Conservation (phyloP, 92 coral and sea anemone genomes). For the Meandrina meandrites region DNA sequence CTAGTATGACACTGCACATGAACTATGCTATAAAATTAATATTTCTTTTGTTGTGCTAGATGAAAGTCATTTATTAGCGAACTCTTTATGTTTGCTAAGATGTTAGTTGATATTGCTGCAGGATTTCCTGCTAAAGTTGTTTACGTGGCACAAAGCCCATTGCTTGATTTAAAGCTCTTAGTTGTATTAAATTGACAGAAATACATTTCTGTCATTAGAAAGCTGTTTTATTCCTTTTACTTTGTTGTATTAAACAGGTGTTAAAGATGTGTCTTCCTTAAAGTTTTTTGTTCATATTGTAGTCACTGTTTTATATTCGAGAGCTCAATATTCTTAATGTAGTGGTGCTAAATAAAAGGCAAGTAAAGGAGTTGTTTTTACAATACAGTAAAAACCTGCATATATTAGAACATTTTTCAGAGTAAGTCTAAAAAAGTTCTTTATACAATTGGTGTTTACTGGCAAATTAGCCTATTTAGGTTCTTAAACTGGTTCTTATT, state of each 20-base stretch:
- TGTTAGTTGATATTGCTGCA: constrained; percentile 7
- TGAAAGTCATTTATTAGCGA: not conserved
- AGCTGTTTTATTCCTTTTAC: not conserved
- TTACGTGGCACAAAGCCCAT: constrained; percentile 17
- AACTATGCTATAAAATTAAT: too few species aligned
- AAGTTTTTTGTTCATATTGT: not conserved
- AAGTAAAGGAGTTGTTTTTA: not conserved
- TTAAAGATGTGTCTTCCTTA: not conserved
- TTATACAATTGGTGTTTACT: too few species aligned
- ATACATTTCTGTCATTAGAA: not conserved
- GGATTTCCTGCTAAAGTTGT: constrained; percentile 3
- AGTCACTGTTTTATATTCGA: not conserved
- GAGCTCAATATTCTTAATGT: constrained; percentile 8
- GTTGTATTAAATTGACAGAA: not conserved
- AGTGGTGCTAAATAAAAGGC: not conserved
- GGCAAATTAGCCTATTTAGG: too few species aligned
- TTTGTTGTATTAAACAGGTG: not conserved
- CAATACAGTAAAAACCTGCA: too few species aligned
- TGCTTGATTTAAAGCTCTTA: not conserved
- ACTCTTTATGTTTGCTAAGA: not conserved
- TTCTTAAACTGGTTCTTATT: too few species aligned
- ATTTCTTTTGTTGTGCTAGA: not conserved
- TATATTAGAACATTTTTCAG: too few species aligned
- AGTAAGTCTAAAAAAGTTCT: not conserved
- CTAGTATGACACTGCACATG: not conserved